Percentiles rank a stretch among this genome's conserved stretches.
Conservation (phyloP, 2,113 vertebrate genomes). For the Terrapene triunguis region DNA sequence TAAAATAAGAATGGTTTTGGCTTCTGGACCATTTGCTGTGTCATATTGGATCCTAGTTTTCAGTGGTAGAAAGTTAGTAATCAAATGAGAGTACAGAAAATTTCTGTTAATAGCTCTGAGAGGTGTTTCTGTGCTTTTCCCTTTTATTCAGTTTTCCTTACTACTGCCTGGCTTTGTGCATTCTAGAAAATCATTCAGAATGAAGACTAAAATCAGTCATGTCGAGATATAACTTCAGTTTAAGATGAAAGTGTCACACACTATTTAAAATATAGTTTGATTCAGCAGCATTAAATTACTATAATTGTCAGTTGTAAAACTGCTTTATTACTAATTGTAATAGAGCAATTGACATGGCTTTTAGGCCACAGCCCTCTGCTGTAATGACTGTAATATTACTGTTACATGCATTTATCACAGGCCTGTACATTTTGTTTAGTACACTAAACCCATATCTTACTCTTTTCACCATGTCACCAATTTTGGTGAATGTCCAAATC, state of each 20-base stretch:
- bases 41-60: background rate
- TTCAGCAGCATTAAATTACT: background rate
- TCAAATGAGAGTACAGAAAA: background rate
- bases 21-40: background rate
- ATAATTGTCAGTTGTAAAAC: background rate
- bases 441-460: background rate
- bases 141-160: background rate
- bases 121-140: background rate
- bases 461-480: background rate
- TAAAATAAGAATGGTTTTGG: background rate
- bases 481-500: background rate
- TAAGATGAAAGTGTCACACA: background rate
- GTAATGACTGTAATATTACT: background rate
- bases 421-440: background rate
- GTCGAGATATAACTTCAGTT: background rate
- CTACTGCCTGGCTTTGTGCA: background rate
- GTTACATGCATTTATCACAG: background rate
- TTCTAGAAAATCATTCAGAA: background rate
- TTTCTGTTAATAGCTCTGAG: background rate
- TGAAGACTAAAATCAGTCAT: background rate
- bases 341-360: background rate
- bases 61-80: background rate
- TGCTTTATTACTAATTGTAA: accelerated
- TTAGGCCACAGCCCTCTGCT: background rate
- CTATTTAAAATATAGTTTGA: background rate